These are phyloP conservation scores for Conus ventricosus DNA, from an alignment of 1,140 invertebrate genomes.

Conservation along the genomic window DNA sequence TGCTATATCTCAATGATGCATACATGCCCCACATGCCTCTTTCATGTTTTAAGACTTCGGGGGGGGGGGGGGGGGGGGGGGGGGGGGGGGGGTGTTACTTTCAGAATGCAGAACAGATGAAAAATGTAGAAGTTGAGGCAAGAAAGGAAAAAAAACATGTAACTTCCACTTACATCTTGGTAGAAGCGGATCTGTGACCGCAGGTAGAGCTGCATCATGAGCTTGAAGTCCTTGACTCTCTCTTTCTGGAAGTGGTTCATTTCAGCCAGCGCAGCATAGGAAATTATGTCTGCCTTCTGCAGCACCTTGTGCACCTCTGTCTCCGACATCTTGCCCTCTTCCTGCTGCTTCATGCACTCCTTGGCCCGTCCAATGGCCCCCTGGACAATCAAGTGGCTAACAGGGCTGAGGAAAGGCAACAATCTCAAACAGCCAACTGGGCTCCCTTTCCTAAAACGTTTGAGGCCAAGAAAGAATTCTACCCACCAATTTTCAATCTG, in stretches of 20 bases:
- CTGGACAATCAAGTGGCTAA: slow-evolving; percentile 67
- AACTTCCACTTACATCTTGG: slow-evolving; percentile 79
- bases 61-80: neutral
- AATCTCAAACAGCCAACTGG: too few relatives aligned
- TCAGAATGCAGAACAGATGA: too few relatives aligned
- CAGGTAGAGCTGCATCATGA: slow-evolving; percentile 90
- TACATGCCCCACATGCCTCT: too few relatives aligned
- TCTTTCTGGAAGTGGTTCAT: slow-evolving; percentile 94
- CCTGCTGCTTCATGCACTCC: slow-evolving; percentile 88
- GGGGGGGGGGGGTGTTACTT: neutral
- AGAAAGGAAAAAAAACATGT: neutral
- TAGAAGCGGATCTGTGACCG: slow-evolving; percentile 94
- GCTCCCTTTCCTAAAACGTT: too few relatives aligned
- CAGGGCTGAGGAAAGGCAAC: too few relatives aligned
- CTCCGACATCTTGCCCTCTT: slow-evolving; percentile 89
- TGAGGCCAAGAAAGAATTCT: too few relatives aligned
- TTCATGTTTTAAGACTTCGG: too few relatives aligned
- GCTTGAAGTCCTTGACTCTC: slow-evolving; percentile 89
- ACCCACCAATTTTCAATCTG: too few relatives aligned
- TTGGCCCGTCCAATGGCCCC: slow-evolving; percentile 90
- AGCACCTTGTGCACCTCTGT: slow-evolving; percentile 87
- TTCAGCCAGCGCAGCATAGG: slow-evolving; percentile 93
- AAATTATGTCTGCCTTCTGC: slow-evolving; percentile 90
- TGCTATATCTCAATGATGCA: too few relatives aligned
- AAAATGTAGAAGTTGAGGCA: too few relatives aligned